Evolutionary conservation across 2,888 invertebrate genomes (phyloP), one percentile per base, ranked within the genome.

Genomic region (Drosophila anceps): DNA sequence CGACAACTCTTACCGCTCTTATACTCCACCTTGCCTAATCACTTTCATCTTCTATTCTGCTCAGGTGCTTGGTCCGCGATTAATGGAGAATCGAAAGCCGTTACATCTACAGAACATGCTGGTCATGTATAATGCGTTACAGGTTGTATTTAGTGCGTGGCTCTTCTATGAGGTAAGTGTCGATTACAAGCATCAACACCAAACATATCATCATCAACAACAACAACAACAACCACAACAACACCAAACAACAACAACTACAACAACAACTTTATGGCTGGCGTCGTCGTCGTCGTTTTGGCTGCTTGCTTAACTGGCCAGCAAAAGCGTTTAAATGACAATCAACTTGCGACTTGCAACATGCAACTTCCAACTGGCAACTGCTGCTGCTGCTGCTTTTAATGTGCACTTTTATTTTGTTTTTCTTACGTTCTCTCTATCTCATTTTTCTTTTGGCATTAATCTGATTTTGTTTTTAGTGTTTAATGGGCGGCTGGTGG

Each of bases 41-140:
- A 39, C 4, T 29, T 39, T 8, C 43, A 15, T 3, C 3, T 63
- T 58, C 63, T 46, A 62, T 44, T 7, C 29, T 48, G 76, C 9
- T 9, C 73, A 96, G 95, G 96, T 96, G 92, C 92, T 97, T 92
- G 98, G 98, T 72, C 98, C 98, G 87, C 95, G 96, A 93, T 93
- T 97, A 92, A 98, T 98, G 98, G 96, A 97, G 93, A 96, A 97
- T 94, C 95, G 98, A 91, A 97, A 98, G 94, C 98, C 98, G 78
- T 95, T 96, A 93, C 96, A 97, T 92, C 93, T 97, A 91, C 95
- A 96, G 93, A 95, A 96, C 92, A 92, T 96, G 85, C 94, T 98
- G 93, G 94, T 97, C 94, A 92, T 94, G 81, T 98, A 97, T 94
- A 98, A 98, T 94, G 95, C 98, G 91, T 94, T 95, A 91, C 98